These are phyloP conservation scores for Chanos chanos DNA, from an alignment of 2,797 vertebrate genomes.

Conservation along the genomic window DNA sequence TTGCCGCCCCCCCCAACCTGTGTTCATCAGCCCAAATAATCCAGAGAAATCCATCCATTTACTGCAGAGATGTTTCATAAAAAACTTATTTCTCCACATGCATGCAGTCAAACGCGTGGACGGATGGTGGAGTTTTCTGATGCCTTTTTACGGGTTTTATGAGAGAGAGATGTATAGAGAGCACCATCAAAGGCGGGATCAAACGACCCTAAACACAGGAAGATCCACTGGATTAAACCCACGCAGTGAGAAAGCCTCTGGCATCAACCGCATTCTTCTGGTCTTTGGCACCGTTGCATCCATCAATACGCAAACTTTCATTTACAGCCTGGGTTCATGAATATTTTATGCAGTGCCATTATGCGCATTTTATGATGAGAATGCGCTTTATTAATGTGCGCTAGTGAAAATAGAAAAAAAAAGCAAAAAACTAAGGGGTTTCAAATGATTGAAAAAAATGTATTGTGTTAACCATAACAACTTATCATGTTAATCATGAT, in stretches of 20 bases:
- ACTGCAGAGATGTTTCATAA: not conserved
- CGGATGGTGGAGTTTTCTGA: conserved; percentile 28
- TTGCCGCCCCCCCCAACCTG: not conserved
- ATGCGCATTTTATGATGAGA: too few relatives aligned
- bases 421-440: too few relatives aligned
- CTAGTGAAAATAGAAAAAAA: too few relatives aligned
- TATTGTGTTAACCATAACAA: too few relatives aligned
- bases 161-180: not conserved
- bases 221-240: conserved; percentile 30
- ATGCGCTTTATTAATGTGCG: too few relatives aligned
- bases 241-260: not conserved
- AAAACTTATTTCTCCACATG: too few relatives aligned
- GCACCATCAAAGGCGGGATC: conserved; percentile 17
- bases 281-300: conserved; percentile 20
- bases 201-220: conserved; percentile 3
- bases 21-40: not conserved
- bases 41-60: conserved; percentile 3
- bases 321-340: conserved; percentile 38
- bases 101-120: too few relatives aligned
- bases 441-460: too few relatives aligned
- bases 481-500: too few relatives aligned
- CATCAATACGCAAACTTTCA: conserved; percentile 21
- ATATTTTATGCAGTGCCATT: too few relatives aligned
- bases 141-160: conserved; percentile 6
- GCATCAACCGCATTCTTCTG: conserved; percentile 19